phyloP scores from a whole-genome alignment of 2,888 invertebrate species.

The Elegia similella region DNA sequence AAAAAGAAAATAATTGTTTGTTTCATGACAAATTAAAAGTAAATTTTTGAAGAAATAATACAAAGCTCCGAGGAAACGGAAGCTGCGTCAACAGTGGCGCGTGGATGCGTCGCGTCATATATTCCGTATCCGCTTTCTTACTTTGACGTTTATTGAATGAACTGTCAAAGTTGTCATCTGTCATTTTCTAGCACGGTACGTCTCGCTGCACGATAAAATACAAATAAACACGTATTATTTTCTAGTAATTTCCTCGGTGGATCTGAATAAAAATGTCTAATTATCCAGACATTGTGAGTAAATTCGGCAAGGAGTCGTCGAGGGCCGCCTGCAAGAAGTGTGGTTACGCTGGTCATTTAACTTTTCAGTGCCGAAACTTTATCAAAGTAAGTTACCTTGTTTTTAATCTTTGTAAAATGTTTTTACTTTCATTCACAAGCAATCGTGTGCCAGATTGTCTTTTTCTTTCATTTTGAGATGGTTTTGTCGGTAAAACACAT shows the following conservation, averaged over 20 bases:
- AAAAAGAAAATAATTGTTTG: too few species aligned
- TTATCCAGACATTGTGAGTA: conserved; percentile 64
- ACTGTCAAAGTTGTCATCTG: background rate
- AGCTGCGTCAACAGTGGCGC: background rate
- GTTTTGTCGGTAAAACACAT: too few species aligned
- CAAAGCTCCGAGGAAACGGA: background rate
- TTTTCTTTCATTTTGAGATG: too few species aligned
- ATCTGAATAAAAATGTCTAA: conserved; percentile 51
- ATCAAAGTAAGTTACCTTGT: conserved; percentile 84
- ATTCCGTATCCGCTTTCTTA: background rate
- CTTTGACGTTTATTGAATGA: background rate
- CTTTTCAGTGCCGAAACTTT: conserved; percentile 97
- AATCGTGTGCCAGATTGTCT: background rate
- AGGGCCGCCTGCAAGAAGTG: conserved; percentile 96
- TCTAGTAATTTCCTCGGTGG: conserved; percentile 1
- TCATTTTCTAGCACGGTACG: background rate
- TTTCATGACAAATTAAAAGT: too few species aligned
- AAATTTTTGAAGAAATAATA: background rate
- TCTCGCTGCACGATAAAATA: background rate
- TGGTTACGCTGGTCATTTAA: conserved; percentile 97
- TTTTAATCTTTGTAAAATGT: background rate
- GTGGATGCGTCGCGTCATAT: background rate
- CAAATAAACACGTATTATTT: background rate
- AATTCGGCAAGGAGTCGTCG: conserved; percentile 86
- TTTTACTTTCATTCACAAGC: background rate